phyloP scores from a whole-genome alignment of 2,113 vertebrate genomes.

The Cynocephalus volans region DNA sequence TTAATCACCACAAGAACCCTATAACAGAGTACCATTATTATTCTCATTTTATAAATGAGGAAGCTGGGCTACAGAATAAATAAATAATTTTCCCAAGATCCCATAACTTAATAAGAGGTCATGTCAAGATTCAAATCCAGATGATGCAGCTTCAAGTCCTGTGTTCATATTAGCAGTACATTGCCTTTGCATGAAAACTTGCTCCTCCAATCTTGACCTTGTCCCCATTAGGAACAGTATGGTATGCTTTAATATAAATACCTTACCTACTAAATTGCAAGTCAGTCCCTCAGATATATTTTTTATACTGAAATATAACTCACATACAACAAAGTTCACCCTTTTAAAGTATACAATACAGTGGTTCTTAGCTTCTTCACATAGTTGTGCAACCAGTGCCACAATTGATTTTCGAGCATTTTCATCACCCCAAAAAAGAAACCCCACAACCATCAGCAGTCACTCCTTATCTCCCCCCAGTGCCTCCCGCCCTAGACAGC shows the following conservation, averaged over 20 bases:
- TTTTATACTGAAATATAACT: not conserved
- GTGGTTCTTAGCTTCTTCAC: not conserved
- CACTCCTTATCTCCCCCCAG: not conserved
- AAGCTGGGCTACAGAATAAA: not conserved
- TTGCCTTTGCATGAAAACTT: not conserved
- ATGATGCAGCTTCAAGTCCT: not conserved
- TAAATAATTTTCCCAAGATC: not conserved
- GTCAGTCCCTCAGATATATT: not conserved
- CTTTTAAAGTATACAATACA: not conserved
- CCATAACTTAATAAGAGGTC: not conserved
- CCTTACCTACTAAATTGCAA: not conserved
- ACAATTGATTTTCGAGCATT: not conserved
- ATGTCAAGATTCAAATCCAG: not conserved
- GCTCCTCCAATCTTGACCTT: not conserved
- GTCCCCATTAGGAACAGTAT: not conserved
- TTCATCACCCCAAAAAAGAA: not conserved
- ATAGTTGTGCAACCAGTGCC: not conserved
- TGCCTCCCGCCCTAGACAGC: not conserved
- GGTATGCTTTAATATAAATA: not conserved
- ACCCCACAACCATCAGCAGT: not conserved
- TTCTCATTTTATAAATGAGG: not conserved
- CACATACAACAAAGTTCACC: not conserved
- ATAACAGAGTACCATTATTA: not conserved
- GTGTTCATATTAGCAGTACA: not conserved
- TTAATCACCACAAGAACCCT: not conserved